phyloP scores from a whole-genome alignment of 2,888 invertebrate species.

The Pristionchus maxplancki region DNA sequence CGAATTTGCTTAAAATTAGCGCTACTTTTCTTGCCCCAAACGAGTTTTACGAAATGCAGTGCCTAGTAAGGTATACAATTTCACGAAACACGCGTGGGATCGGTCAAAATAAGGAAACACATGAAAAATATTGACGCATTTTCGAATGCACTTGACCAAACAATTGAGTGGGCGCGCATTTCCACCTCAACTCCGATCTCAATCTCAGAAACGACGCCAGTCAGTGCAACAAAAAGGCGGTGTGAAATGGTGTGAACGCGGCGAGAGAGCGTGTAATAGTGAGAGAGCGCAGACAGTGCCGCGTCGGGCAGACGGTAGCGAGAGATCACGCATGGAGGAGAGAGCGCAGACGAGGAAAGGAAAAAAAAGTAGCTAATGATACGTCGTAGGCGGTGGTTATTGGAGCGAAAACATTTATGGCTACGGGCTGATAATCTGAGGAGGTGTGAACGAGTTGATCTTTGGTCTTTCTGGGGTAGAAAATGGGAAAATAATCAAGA shows the following conservation, averaged over 20 bases:
- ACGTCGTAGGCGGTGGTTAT: neutral
- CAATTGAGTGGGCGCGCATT: no score
- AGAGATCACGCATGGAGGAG: neutral
- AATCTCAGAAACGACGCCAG: no score
- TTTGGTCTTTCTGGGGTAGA: neutral
- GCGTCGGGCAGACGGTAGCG: slow-evolving; percentile 10
- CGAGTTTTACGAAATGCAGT: no score
- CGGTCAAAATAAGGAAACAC: no score
- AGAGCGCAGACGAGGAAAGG: neutral
- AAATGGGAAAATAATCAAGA: no score
- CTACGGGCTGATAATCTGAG: neutral
- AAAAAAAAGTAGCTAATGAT: slow-evolving; percentile 1
- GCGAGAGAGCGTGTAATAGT: neutral
- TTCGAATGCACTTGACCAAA: no score
- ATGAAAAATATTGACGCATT: no score
- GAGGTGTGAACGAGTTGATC: neutral
- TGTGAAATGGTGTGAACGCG: slow-evolving; percentile 6
- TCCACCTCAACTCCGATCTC: no score
- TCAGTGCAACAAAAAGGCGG: neutral
- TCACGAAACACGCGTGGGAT: no score
- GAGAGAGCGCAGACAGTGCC: neutral
- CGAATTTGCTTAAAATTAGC: no score
- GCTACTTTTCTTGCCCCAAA: no score
- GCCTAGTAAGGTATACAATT: no score
- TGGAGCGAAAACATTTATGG: neutral